These are phyloP conservation scores for Thymelicus lineola DNA, from an alignment of 2,888 invertebrate species.

Conservation along the genomic window DNA sequence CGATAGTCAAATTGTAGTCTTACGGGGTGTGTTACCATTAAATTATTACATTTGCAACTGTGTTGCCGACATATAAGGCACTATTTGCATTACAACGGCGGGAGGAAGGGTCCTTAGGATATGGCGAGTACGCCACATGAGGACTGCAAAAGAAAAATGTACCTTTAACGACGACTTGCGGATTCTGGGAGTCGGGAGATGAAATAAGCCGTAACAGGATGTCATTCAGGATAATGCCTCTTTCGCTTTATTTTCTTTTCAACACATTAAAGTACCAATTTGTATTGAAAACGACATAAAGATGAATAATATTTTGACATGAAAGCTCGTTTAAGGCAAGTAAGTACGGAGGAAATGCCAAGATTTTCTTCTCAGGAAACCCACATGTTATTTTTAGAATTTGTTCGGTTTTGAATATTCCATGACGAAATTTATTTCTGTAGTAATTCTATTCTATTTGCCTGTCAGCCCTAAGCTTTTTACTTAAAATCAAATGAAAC, in stretches of 20 bases:
- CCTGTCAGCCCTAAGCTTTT: no score
- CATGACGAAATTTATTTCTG: no score
- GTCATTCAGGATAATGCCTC: conserved; percentile 82
- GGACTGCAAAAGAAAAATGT: conserved; percentile 84
- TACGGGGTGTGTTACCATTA: conserved; percentile 78
- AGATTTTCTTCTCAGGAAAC: conserved; percentile 1
- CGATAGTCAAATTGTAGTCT: conserved; percentile 86
- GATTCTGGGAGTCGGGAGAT: conserved; percentile 77
- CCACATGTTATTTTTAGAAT: conserved; percentile 1
- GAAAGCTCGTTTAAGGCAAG: conserved; percentile 22
- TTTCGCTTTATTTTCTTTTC: conserved; percentile 61
- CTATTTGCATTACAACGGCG: conserved; percentile 68
- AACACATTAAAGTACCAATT: conserved; percentile 49
- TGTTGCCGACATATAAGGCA: conserved; percentile 75
- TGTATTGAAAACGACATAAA: conserved; percentile 47
- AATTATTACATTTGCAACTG: conserved; percentile 82
- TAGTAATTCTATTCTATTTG: no score
- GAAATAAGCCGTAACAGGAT: conserved; percentile 84
- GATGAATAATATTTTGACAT: conserved; percentile 36
- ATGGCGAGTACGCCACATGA: conserved; percentile 76
- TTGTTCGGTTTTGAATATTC: background rate
- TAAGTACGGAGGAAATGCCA: conserved; percentile 8
- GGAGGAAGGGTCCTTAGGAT: conserved; percentile 74
- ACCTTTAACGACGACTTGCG: conserved; percentile 82
- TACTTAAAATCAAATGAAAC: no score